Evolutionary conservation across 1,140 invertebrate genomes (phyloP), one percentile per base, ranked within the genome.

Genomic region (Anastatus disparis): DNA sequence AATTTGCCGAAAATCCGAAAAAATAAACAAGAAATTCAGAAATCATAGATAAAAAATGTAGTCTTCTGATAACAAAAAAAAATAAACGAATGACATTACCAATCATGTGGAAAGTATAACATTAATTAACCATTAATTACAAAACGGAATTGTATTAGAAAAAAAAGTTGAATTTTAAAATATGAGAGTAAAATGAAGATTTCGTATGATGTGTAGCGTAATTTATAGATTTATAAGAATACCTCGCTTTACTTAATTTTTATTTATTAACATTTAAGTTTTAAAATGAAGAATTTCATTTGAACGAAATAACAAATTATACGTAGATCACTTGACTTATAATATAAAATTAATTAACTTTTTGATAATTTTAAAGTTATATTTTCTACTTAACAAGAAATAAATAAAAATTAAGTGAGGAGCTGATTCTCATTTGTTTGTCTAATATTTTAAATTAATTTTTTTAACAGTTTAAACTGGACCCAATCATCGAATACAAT

Each of bases 401-500:
- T 31, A 26, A 38, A 65, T 65, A 29, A 46, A 46, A 46, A 61
- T 61, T 44, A 61, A 61, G 40, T n/a, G 17, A 29, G 29, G 22
- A 46, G 9, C n/a, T n/a, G n/a, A n/a, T n/a, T 59, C 24, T 10
- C 35, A 24, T 40, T 59, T 59, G 40, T 9, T 44, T 13, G 15
- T 44, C 15, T 44, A 13, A 44, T 13, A 44, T 10, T 44, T 3
- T 10, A 52, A 53, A 31, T 53, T 56, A 46, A 1, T 61, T 61
- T n/a, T n/a, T 29, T 40, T 31, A 50, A 68, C 29, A 52, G 42
- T 27, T 69, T 35, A 26, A 29, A 52, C 44, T 35, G n/a, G 27
- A 52, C 42, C 31, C 35, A 31, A 67, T 58, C 44, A 63, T 63
- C 46, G 38, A 55, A 70, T 63, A 55, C 13, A 52, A 46, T 22